Evolutionary conservation across 2,113 vertebrate genomes (phyloP).

Genomic region (Oryctolagus cuniculus): DNA sequence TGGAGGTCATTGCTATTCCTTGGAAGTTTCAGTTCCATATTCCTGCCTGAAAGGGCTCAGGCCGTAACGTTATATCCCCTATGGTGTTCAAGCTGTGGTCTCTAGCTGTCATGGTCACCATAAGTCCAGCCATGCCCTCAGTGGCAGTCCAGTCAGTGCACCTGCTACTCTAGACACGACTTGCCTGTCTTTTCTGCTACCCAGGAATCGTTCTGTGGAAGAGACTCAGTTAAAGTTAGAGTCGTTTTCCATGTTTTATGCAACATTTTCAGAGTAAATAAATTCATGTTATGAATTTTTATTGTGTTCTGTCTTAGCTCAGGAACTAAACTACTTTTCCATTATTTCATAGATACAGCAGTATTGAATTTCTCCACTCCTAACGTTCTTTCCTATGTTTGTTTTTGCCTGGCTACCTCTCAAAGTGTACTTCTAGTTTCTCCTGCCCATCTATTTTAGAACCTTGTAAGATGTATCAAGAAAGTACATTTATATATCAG

Average conservation of each 20-base stretch:
- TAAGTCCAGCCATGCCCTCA: background rate
- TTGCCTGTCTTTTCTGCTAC: conserved; percentile 3
- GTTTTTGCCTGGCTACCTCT: conserved; percentile 39
- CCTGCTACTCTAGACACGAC: background rate
- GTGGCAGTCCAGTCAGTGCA: background rate
- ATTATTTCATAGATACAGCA: conserved; percentile 4
- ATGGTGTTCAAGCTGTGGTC: background rate
- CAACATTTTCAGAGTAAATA: conserved; percentile 42
- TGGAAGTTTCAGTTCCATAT: background rate
- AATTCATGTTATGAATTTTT: conserved; percentile 33
- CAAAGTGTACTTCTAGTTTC: conserved; percentile 2
- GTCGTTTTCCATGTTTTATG: conserved; percentile 43
- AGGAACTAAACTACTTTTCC: conserved; percentile 31
- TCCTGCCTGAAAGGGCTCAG: background rate
- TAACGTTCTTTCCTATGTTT: background rate
- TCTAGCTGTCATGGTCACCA: background rate
- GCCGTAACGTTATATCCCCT: background rate
- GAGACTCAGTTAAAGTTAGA: conserved; percentile 25
- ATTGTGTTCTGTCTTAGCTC: conserved; percentile 19
- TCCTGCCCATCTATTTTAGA: background rate
- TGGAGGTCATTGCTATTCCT: conserved; percentile 3
- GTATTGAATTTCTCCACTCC: background rate
- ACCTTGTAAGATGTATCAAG: background rate
- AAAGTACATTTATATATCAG: background rate
- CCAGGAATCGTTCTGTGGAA: background rate